These are phyloP conservation scores for Enteromius viviparus DNA, from an alignment of 2,797 vertebrate genomes.

Conservation along the genomic window DNA sequence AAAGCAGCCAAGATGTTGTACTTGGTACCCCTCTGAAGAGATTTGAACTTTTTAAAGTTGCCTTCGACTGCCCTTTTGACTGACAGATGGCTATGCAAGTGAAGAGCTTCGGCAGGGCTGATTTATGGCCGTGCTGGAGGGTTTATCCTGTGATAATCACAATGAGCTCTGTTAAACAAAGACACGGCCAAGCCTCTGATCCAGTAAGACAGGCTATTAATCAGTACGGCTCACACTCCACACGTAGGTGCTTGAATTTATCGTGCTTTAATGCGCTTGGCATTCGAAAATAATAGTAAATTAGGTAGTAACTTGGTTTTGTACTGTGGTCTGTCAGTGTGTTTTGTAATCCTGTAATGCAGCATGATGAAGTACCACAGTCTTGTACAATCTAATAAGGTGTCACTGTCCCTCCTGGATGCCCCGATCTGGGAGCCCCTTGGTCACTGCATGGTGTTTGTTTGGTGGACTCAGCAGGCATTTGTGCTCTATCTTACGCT, in stretches of 20 bases:
- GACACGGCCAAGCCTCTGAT: constrained; percentile 45
- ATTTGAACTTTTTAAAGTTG: constrained; percentile 11
- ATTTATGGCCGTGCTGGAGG: constrained; percentile 49
- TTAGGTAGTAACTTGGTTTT: background rate
- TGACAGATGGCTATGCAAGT: constrained; percentile 31
- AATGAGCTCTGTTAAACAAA: constrained; percentile 52
- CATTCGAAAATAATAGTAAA: background rate
- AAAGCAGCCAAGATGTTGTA: constrained; percentile 18
- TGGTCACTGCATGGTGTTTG: background rate
- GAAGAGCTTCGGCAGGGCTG: constrained; percentile 36
- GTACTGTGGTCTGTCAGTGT: background rate
- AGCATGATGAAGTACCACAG: background rate
- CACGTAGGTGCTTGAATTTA: constrained; percentile 44
- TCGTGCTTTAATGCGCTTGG: constrained; percentile 29
- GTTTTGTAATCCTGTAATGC: background rate
- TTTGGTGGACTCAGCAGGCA: background rate
- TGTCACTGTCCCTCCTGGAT: background rate
- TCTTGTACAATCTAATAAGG: background rate
- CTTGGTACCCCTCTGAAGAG: constrained; percentile 24
- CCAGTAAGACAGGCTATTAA: constrained; percentile 51
- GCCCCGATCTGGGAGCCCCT: background rate
- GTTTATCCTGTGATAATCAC: constrained; percentile 56
- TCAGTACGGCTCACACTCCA: constrained; percentile 41
- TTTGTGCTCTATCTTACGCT: background rate
- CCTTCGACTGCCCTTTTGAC: constrained; percentile 30